Percentiles rank a stretch among this genome's conserved stretches.
Evolutionary conservation across 2,888 invertebrate species (phyloP).

Genomic region (Chydorus sphaericus): DNA sequence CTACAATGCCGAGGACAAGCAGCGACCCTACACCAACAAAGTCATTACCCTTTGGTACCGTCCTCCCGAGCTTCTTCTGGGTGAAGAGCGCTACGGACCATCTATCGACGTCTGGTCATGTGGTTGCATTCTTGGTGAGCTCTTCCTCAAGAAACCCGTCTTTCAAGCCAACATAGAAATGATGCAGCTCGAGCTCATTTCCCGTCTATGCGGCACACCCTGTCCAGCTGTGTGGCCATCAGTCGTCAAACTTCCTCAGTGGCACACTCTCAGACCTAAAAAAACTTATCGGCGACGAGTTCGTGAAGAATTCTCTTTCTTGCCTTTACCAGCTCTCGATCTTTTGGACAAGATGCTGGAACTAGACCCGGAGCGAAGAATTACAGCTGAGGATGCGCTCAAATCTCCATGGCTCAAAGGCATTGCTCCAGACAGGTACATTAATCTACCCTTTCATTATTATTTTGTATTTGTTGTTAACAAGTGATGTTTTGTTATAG

Average conservation of each 20-base stretch:
- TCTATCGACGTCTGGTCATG: conserved; percentile 99
- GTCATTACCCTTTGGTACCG: conserved; percentile 98
- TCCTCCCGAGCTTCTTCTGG: conserved; percentile 88
- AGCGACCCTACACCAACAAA: conserved; percentile 95
- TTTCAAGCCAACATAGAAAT: conserved; percentile 91
- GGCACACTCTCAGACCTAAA: conserved; percentile 81
- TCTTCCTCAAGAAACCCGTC: conserved; percentile 87
- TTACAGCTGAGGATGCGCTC: conserved; percentile 86
- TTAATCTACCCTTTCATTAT: conserved; percentile 14
- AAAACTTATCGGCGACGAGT: conserved; percentile 74
- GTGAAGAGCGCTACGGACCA: conserved; percentile 93
- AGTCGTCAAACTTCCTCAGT: conserved; percentile 82
- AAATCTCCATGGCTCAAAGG: conserved; percentile 82
- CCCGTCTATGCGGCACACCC: conserved; percentile 86
- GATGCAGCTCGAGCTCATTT: conserved; percentile 86
- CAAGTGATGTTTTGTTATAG: conserved; percentile 16
- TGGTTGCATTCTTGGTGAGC: conserved; percentile 95
- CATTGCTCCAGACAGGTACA: conserved; percentile 70
- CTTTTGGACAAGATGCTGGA: conserved; percentile 90
- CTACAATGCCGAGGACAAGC: conserved; percentile 87
- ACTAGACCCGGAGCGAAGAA: conserved; percentile 82
- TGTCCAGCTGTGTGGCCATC: conserved; percentile 93
- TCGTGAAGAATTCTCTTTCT: conserved; percentile 81
- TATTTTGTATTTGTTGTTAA: conserved; percentile 1
- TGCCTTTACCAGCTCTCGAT: conserved; percentile 76